Evolutionary conservation across 2,888 invertebrate genomes (phyloP).

Genomic region (Noctuana brunneofusca): DNA sequence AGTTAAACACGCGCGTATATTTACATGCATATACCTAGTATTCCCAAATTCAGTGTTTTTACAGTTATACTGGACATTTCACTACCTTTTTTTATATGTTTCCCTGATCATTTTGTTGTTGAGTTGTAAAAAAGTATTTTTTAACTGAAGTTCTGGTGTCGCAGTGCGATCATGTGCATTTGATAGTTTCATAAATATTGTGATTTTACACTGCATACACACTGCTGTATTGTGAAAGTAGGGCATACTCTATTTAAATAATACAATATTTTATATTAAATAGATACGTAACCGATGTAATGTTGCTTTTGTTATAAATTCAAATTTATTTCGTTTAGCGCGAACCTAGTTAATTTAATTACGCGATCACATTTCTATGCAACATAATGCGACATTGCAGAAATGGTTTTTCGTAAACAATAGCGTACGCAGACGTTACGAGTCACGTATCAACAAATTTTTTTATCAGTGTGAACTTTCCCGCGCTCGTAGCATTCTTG

Average conservation of each 20-base stretch:
- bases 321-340: neutral
- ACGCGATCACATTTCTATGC: constrained; percentile 25
- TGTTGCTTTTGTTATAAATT: neutral
- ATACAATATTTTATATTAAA: neutral
- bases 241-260: constrained; percentile 39
- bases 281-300: neutral
- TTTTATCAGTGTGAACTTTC: constrained; percentile 31
- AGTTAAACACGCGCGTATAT: constrained; percentile 70
- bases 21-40: constrained; percentile 50
- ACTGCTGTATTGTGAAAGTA: constrained; percentile 33
- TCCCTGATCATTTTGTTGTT: constrained; percentile 35
- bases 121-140: constrained; percentile 19
- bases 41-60: constrained; percentile 36
- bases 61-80: constrained; percentile 25
- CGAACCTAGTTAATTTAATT: constrained; percentile 28
- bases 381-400: constrained; percentile 28
- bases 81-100: constrained; percentile 32
- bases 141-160: constrained; percentile 47
- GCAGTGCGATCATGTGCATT: constrained; percentile 67
- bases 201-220: constrained; percentile 28
- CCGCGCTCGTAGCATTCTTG: constrained; percentile 19
- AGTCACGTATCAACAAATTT: constrained; percentile 23
- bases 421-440: constrained; percentile 23
- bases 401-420: constrained; percentile 28
- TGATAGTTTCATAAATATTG: constrained; percentile 32